phyloP scores from a whole-genome alignment of 1,140 invertebrate genomes.

The Drosophila tristis region DNA sequence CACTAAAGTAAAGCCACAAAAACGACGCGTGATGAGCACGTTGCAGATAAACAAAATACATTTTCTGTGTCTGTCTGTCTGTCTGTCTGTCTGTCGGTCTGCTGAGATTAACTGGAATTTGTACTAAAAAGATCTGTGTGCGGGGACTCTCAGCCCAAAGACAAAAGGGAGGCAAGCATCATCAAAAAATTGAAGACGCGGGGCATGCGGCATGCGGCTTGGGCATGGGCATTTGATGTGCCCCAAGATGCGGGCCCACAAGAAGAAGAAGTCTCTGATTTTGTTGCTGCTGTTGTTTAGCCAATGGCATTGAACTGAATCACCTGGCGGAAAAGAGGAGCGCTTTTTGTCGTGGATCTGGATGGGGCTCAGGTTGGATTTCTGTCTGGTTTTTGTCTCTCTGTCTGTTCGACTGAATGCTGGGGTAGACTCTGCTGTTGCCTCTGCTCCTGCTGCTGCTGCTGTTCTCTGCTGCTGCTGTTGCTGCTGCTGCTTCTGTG shows the following conservation, averaged over 20 bases:
- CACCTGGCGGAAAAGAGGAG: constrained; percentile 49
- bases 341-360: constrained; percentile 14
- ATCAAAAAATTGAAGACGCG: not conserved
- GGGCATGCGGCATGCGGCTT: not conserved
- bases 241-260: constrained; percentile 4
- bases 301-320: no score
- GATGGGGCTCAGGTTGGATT: constrained; percentile 4
- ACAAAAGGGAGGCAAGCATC: constrained; percentile 23
- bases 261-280: constrained; percentile 16
- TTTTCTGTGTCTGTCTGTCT: constrained; percentile 25
- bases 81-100: constrained; percentile 1
- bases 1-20: constrained; percentile 78
- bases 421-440: constrained; percentile 1
- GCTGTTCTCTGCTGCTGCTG: not conserved
- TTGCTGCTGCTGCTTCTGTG: constrained; percentile 15
- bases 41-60: constrained; percentile 77
- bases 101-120: constrained; percentile 63
- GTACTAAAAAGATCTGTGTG: constrained; percentile 12
- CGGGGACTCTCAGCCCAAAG: constrained; percentile 3
- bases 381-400: not conserved
- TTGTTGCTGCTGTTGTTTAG: no score
- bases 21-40: constrained; percentile 79
- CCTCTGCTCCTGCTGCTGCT: no score
- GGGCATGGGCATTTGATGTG: constrained; percentile 8
- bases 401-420: constrained; percentile 4